These are phyloP conservation scores for Protosalanx chinensis DNA, from an alignment of 2,797 vertebrate genomes.

Conservation along the genomic window DNA sequence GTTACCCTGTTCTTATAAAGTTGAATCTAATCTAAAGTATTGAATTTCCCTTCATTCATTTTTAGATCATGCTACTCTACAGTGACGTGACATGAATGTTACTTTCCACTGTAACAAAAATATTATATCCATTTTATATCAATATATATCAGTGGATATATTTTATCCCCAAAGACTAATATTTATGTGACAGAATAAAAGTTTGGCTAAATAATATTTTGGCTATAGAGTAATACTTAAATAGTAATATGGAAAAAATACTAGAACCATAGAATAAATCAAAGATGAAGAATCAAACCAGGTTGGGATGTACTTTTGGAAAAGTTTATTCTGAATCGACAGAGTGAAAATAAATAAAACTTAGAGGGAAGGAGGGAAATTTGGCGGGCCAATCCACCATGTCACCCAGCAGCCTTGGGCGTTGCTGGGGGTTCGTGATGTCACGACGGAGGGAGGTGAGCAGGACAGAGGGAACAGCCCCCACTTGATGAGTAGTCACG, in stretches of 20 bases:
- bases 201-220: background rate
- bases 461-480: slow-evolving; percentile 70
- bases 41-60: too few relatives aligned
- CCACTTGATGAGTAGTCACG: slow-evolving; percentile 77
- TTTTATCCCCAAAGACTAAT: too few relatives aligned
- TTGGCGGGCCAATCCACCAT: slow-evolving; percentile 62
- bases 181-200: too few relatives aligned
- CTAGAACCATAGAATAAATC: slow-evolving; percentile 28
- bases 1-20: too few relatives aligned
- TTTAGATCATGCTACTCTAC: too few relatives aligned
- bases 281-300: slow-evolving; percentile 58
- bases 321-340: slow-evolving; percentile 81
- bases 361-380: slow-evolving; percentile 47
- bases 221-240: background rate
- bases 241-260: background rate
- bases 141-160: background rate
- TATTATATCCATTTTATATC: background rate
- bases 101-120: too few relatives aligned
- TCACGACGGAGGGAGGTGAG: slow-evolving; percentile 68
- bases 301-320: slow-evolving; percentile 71
- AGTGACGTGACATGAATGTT: too few relatives aligned
- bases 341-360: slow-evolving; percentile 73
- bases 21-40: too few relatives aligned
- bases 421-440: slow-evolving; percentile 70
- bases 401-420: slow-evolving; percentile 69